Evolutionary conservation across 2,888 invertebrate genomes (phyloP), one percentile per base, ranked within the genome.

Genomic region (Pseudanteris insignis): DNA sequence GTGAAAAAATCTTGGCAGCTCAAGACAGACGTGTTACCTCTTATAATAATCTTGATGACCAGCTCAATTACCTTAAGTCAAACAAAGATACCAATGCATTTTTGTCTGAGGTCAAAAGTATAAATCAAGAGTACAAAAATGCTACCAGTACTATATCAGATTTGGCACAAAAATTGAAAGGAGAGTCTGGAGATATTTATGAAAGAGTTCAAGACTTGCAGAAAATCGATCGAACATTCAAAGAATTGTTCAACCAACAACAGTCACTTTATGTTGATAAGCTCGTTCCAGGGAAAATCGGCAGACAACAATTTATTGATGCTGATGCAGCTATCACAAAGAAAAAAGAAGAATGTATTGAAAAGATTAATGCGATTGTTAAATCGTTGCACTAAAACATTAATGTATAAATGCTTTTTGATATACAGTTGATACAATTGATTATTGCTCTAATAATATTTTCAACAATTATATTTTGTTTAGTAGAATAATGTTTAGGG

Each of bases 151-250:
- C 82, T 33, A 82, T 88, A 25, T 69, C 81, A 24, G 84, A 84
- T 47, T 78, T 87, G 80, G 67, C 73, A 65, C 58, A 84, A 82
- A 85, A 85, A 64, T 73, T 87, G 36, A 86, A 86, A 70, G 70
- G 79, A 8, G 87, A 87, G 66, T 83, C 84, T 4, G 80, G 84
- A n/a, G 87, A 87, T 58, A 76, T 83, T 13, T 82, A 83, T 55
- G 88, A 88, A 29, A 85, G 84, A 76, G 83, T 87, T 10, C 75
- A 76, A 28, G 88, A 88, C 62, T 76, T 88, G 46, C 86, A 87
- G 69, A 84, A 84, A 32, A 70, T 83, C 62, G 88, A 88, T 71
- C 81, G 79, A 73, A 60, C 70, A 18, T 67, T 83, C 25, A 81
- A 81, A 57, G 83, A 82, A 41, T 62, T 81, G 1, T 82, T 81